phyloP scores from a whole-genome alignment of 2,888 invertebrate species.

The Drosophila borealis region DNA sequence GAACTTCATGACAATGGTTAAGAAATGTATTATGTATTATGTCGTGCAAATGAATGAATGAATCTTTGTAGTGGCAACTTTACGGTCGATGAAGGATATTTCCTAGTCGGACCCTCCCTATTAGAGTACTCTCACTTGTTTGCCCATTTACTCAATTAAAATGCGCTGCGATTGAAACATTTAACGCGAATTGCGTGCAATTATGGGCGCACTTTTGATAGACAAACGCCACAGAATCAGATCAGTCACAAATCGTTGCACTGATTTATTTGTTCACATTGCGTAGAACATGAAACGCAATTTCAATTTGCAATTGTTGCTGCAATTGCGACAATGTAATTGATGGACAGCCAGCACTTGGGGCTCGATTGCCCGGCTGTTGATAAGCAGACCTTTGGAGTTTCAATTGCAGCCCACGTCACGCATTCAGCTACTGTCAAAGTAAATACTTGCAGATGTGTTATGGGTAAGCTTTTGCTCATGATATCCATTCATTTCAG shows the following conservation, averaged over 20 bases:
- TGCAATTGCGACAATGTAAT: constrained; percentile 48
- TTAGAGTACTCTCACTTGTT: not conserved
- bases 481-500: constrained; percentile 18
- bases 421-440: not conserved
- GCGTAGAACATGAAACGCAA: constrained; percentile 56
- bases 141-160: constrained; percentile 44
- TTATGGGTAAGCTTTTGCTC: constrained; percentile 4
- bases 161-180: constrained; percentile 57
- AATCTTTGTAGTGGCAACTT: no score
- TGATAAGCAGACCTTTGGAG: constrained; percentile 25
- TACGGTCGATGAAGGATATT: no score
- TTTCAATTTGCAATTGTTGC: constrained; percentile 47
- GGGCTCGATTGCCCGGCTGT: not conserved
- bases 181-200: constrained; percentile 66
- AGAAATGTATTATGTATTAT: no score
- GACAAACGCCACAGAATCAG: constrained; percentile 34
- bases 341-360: constrained; percentile 41
- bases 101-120: no score
- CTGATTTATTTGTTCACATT: constrained; percentile 67
- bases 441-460: constrained; percentile 1
- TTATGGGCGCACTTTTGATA: constrained; percentile 47
- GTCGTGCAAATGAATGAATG: no score
- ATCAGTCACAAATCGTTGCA: constrained; percentile 34
- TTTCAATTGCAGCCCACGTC: constrained; percentile 17
- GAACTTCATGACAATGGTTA: no score